phyloP scores from a whole-genome alignment of 2,888 invertebrate species.

The Epinotia nisella region DNA sequence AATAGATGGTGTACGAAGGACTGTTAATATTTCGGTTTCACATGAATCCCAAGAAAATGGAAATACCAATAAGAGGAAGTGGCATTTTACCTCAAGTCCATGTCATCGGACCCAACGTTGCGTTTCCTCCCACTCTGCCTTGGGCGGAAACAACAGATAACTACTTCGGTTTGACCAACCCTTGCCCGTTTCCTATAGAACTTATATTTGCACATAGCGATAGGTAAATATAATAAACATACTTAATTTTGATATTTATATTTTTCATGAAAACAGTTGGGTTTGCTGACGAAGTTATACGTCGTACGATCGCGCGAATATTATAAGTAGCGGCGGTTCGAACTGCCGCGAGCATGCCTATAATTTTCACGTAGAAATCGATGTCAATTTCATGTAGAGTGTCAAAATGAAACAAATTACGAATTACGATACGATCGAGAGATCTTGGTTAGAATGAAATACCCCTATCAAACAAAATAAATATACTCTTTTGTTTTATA shows the following conservation, averaged over 20 bases:
- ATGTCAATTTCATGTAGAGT: too few relatives aligned
- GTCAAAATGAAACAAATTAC: too few relatives aligned
- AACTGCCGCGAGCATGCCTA: too few relatives aligned
- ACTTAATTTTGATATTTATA: neutral
- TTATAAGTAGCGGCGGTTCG: too few relatives aligned
- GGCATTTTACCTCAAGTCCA: slow-evolving; percentile 83
- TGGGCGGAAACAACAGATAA: slow-evolving; percentile 85
- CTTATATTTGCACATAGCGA: slow-evolving; percentile 88
- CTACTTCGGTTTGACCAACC: slow-evolving; percentile 86
- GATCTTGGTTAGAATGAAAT: too few relatives aligned
- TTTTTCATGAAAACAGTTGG: neutral
- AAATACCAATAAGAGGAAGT: slow-evolving; percentile 78
- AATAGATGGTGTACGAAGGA: slow-evolving; percentile 74
- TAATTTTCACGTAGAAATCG: too few relatives aligned
- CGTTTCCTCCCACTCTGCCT: slow-evolving; percentile 87
- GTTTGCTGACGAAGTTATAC: neutral
- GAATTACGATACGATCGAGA: too few relatives aligned
- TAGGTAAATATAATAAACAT: slow-evolving; percentile 70
- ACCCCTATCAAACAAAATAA: too few relatives aligned
- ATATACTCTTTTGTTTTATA: too few relatives aligned
- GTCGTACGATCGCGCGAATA: neutral
- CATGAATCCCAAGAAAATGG: slow-evolving; percentile 78
- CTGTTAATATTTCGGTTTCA: slow-evolving; percentile 76
- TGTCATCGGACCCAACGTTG: slow-evolving; percentile 78
- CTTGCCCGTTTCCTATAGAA: slow-evolving; percentile 87